Percentiles rank a stretch among this genome's conserved stretches.
These are phyloP conservation scores for Rhinoraja longicauda DNA, from an alignment of 2,797 vertebrate genomes.

Conservation along the genomic window DNA sequence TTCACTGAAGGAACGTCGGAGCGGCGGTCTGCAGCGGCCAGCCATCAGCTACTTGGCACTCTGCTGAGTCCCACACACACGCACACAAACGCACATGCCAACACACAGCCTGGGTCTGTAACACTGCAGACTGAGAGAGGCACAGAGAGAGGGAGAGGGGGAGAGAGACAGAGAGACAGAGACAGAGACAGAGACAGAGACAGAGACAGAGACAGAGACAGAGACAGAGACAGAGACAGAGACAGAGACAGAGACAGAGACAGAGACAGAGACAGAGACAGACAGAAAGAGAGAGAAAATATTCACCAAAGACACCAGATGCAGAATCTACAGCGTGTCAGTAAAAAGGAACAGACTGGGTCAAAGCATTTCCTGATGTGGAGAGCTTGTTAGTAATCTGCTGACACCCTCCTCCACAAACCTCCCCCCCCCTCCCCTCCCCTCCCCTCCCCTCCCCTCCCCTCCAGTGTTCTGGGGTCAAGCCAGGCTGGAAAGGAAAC, in stretches of 20 bases:
- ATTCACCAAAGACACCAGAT: slow-evolving; percentile 41
- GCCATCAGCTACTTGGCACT: slow-evolving; percentile 50
- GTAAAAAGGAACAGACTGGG: neutral
- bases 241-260: slow-evolving; percentile 35
- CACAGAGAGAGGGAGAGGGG: neutral
- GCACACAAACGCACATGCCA: slow-evolving; percentile 35
- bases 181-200: slow-evolving; percentile 17
- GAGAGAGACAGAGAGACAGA: neutral
- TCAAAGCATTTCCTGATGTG: slow-evolving; percentile 45
- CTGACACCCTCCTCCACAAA: slow-evolving; percentile 48
- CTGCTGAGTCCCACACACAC: slow-evolving; percentile 15
- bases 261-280: neutral
- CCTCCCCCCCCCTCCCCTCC: slow-evolving; percentile 47
- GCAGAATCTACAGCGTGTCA: slow-evolving; percentile 42
- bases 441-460: slow-evolving; percentile 15
- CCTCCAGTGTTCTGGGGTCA: slow-evolving; percentile 52
- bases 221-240: neutral
- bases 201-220: slow-evolving; percentile 21
- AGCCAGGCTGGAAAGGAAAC: slow-evolving; percentile 57
- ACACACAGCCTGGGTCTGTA: neutral
- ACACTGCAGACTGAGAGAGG: too few relatives aligned
- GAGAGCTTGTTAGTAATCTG: slow-evolving; percentile 55
- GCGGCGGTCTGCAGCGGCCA: slow-evolving; percentile 47
- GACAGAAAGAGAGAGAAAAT: slow-evolving; percentile 39
- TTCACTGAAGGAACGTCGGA: slow-evolving; percentile 71